phyloP scores from a whole-genome alignment of 2,113 vertebrate species.

The Semnornis frantzii region DNA sequence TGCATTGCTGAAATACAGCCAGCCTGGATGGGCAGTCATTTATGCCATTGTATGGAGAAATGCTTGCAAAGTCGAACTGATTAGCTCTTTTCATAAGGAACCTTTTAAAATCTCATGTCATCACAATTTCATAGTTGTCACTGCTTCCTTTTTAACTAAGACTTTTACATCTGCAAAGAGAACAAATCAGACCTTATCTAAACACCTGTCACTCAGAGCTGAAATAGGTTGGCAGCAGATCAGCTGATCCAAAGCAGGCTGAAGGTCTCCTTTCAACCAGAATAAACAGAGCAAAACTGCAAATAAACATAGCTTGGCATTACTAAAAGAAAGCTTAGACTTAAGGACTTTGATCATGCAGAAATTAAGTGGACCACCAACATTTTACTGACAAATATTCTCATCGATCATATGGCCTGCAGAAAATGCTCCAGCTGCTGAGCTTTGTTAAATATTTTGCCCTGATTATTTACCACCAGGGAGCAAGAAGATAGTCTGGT shows the following conservation, averaged over 20 bases:
- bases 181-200: slow-evolving; percentile 53
- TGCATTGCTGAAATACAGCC: not conserved
- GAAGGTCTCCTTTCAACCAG: slow-evolving; percentile 53
- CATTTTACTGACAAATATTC: slow-evolving; percentile 54
- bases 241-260: slow-evolving; percentile 56
- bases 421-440: slow-evolving; percentile 50
- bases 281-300: slow-evolving; percentile 61
- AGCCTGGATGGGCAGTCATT: not conserved
- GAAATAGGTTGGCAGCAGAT: not conserved
- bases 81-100: not conserved
- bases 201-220: slow-evolving; percentile 68
- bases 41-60: not conserved
- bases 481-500: not conserved
- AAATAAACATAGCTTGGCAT: slow-evolving; percentile 68
- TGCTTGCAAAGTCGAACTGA: not conserved
- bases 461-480: not conserved
- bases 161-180: slow-evolving; percentile 35
- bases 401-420: not conserved
- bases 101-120: not conserved
- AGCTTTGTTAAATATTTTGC: not conserved
- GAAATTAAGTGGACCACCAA: slow-evolving; percentile 61
- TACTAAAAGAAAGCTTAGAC: slow-evolving; percentile 39
- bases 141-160: slow-evolving; percentile 21
- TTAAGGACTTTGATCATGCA: slow-evolving; percentile 60
- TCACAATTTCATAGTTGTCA: not conserved